Evolutionary conservation across 2,797 vertebrate genomes (phyloP), one percentile per base, ranked within the genome.

Genomic region (Bradypus variegatus): DNA sequence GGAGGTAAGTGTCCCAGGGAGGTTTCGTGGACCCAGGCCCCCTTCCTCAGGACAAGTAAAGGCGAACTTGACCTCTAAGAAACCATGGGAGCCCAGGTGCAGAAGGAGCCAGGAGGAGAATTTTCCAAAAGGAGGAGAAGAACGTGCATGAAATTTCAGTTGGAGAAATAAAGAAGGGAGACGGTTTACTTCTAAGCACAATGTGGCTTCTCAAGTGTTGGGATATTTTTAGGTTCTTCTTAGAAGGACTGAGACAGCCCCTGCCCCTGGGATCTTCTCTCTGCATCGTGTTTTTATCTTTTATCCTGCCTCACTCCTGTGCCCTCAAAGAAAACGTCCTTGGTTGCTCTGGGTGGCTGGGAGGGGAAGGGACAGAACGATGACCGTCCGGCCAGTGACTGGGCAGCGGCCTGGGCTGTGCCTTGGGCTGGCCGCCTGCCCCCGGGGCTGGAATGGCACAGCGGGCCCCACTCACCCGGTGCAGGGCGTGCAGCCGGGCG

Each of bases 401-500:
- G 18, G 33, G 27, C 27, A 31, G 10, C 8, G 60, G 15, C 41
- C 16, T 81, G 18, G 58, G 58, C 14, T 6, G 16, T 11, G 8
- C 67, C 18, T 19, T 1, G 6, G 19, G 16, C 58, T 21, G 18
- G 55, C 19, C 21, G 58, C 8, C 58, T 23, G 21, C 19, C 58
- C 58, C 58, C 8, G 58, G 6, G 41, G 50, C 41, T 18, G 31
- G 1, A 1, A 38, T 33, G 53, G 33, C 19, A 0, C 31, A 53
- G 55, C 8, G 65, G n/a, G 23, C 33, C 4, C 11, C 29, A 93
- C 98, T 96, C 97, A 99, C 99, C 98, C 98, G 0, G 99, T 99
- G 97, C 99, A 99, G 82, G 99, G 99, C 0, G 98, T 98, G 90
- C 99, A 99, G 62, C 99, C 99, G 0, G 98, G 88, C 8, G 99